phyloP scores from a whole-genome alignment of 2,113 vertebrate genomes.

The Gnathonemus echidnorhynchus region DNA sequence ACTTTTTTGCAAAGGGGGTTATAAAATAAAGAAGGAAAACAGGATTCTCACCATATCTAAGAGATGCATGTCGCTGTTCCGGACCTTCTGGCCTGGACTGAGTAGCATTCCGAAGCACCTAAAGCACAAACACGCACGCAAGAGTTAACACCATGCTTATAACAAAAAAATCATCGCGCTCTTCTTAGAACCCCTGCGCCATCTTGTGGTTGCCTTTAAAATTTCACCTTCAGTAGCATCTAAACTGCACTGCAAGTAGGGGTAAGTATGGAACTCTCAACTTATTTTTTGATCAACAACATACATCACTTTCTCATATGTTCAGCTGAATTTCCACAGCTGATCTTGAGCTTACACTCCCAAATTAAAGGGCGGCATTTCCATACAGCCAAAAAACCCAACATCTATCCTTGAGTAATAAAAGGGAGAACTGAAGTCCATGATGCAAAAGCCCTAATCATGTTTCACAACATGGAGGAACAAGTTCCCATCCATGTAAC shows the following conservation, averaged over 20 bases:
- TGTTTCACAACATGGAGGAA: background rate
- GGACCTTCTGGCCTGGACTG: conserved; percentile 90
- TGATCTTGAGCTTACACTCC: background rate
- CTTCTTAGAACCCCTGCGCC: conserved; percentile 18
- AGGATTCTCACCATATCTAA: conserved; percentile 83
- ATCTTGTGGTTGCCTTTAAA: conserved; percentile 25
- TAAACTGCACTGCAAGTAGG: background rate
- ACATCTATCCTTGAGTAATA: background rate
- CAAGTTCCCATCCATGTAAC: background rate
- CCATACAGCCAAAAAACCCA: background rate
- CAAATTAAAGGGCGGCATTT: background rate
- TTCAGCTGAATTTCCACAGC: background rate
- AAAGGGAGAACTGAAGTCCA: background rate
- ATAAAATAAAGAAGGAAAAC: background rate
- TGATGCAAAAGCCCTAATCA: background rate
- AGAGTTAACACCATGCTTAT: background rate
- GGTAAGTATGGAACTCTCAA: background rate
- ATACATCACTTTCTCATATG: background rate
- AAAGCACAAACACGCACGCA: conserved; percentile 26
- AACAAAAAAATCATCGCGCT: background rate
- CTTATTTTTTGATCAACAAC: background rate
- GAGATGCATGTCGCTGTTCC: conserved; percentile 95
- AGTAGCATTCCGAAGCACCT: conserved; percentile 98
- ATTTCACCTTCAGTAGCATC: background rate
- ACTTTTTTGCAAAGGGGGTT: background rate